phyloP scores from a whole-genome alignment of 1,140 invertebrate genomes.

The Cotesia typhae region DNA sequence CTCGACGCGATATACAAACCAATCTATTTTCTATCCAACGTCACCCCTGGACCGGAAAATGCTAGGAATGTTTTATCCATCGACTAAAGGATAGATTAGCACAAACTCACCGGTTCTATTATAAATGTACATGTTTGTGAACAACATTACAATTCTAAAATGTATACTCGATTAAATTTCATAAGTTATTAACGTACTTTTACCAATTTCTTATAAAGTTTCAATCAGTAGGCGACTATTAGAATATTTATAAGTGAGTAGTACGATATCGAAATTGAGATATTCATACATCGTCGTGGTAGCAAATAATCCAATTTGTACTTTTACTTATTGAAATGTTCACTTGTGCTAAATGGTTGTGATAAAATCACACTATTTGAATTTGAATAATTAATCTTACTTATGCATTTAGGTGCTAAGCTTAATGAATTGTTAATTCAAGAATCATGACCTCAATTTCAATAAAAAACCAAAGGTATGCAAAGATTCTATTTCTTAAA shows the following conservation, averaged over 20 bases:
- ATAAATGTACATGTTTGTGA: background rate
- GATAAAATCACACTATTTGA: no score
- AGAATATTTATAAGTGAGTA: no score
- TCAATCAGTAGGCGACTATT: no score
- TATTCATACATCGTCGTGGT: background rate
- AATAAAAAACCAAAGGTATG: background rate
- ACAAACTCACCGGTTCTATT: background rate
- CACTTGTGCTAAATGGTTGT: no score
- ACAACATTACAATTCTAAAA: background rate
- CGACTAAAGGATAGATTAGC: slow-evolving; percentile 15
- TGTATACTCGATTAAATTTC: background rate
- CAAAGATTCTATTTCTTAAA: background rate
- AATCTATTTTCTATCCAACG: slow-evolving; percentile 30
- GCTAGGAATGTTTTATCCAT: slow-evolving; percentile 28
- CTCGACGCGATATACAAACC: slow-evolving; percentile 13
- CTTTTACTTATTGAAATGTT: no score
- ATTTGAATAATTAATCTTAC: no score
- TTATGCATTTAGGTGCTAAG: background rate
- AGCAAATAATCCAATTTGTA: no score
- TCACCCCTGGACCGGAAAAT: slow-evolving; percentile 28
- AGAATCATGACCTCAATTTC: background rate
- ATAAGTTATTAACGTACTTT: no score
- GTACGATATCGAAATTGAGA: no score
- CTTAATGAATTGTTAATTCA: background rate
- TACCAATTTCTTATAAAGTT: no score